Percentiles rank a stretch among this genome's conserved stretches.
Conservation (phyloP, 2,888 invertebrate genomes). For the Agapetus fuscipes region DNA sequence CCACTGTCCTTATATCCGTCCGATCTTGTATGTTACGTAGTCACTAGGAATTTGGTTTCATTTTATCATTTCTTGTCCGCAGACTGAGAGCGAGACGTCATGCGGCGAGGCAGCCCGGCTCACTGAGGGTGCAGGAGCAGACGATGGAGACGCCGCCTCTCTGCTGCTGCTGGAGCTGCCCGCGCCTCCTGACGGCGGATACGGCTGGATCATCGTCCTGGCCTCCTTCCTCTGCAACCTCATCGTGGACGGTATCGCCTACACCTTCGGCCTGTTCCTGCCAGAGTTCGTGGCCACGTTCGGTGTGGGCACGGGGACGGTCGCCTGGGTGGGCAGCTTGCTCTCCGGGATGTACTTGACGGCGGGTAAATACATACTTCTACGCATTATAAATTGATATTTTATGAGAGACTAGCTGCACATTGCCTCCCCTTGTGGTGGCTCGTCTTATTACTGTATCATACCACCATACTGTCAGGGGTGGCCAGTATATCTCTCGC, state of each 20-base stretch:
- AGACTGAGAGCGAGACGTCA: constrained; percentile 82
- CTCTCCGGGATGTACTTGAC: constrained; percentile 93
- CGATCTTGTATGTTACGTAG: too few species aligned
- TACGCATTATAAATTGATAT: too few species aligned
- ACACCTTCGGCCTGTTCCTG: constrained; percentile 92
- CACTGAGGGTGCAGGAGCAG: constrained; percentile 47
- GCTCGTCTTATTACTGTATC: too few species aligned
- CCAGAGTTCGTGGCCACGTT: constrained; percentile 72
- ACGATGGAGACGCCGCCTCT: constrained; percentile 48
- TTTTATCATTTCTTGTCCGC: constrained; percentile 20
- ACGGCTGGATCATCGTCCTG: constrained; percentile 89
- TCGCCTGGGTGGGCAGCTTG: constrained; percentile 90
- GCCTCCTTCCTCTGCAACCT: constrained; percentile 97
- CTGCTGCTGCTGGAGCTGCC: constrained; percentile 56
- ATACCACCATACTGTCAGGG: too few species aligned
- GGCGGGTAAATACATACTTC: constrained; percentile 77
- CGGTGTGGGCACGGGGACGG: constrained; percentile 75
- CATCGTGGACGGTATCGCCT: constrained; percentile 97
- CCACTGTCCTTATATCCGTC: too few species aligned
- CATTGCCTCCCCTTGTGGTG: too few species aligned
- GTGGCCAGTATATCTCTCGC: too few species aligned
- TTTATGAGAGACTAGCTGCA: too few species aligned
- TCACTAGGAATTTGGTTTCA: too few species aligned
- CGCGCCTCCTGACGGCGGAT: constrained; percentile 85
- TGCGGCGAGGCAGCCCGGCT: constrained; percentile 76